Evolutionary conservation across 1,140 invertebrate genomes (phyloP).

Genomic region (Manduca sexta): DNA sequence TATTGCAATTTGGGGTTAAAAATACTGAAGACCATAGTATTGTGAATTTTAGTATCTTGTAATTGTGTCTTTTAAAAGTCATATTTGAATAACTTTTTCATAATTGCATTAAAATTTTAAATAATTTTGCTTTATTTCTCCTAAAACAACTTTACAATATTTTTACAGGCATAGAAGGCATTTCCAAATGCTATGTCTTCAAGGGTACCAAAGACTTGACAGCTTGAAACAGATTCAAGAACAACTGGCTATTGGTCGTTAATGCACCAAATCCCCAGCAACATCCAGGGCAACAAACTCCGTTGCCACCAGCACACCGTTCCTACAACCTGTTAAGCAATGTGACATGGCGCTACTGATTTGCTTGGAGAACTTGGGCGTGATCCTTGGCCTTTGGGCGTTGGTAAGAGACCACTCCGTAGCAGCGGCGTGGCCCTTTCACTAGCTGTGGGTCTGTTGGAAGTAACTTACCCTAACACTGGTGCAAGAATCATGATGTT

Average conservation of each 20-base stretch:
- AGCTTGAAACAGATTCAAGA: conserved; percentile 98
- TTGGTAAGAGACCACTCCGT: conserved; percentile 94
- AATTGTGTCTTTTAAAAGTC: too few relatives aligned
- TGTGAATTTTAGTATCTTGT: not conserved
- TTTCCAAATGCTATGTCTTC: conserved; percentile 98
- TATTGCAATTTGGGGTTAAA: not conserved
- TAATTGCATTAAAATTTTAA: too few relatives aligned
- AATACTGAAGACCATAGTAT: not conserved
- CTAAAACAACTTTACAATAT: not conserved
- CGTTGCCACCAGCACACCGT: conserved; percentile 85
- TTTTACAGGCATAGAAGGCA: conserved; percentile 86
- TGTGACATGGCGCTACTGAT: conserved; percentile 96
- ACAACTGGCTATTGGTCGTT: conserved; percentile 91
- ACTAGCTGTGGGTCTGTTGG: conserved; percentile 96
- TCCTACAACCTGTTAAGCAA: conserved; percentile 95
- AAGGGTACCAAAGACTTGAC: conserved; percentile 97
- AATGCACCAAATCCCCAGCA: conserved; percentile 75
- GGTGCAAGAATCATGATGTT: conserved; percentile 98
- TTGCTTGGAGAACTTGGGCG: conserved; percentile 92
- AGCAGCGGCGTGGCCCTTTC: conserved; percentile 97
- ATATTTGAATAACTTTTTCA: too few relatives aligned
- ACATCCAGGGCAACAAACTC: conserved; percentile 59
- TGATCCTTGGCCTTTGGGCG: conserved; percentile 97
- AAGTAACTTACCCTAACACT: conserved; percentile 97
- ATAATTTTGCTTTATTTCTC: too few relatives aligned